Evolutionary conservation across 1,140 invertebrate species (phyloP).

Genomic region (Ditylenchus dipsaci): DNA sequence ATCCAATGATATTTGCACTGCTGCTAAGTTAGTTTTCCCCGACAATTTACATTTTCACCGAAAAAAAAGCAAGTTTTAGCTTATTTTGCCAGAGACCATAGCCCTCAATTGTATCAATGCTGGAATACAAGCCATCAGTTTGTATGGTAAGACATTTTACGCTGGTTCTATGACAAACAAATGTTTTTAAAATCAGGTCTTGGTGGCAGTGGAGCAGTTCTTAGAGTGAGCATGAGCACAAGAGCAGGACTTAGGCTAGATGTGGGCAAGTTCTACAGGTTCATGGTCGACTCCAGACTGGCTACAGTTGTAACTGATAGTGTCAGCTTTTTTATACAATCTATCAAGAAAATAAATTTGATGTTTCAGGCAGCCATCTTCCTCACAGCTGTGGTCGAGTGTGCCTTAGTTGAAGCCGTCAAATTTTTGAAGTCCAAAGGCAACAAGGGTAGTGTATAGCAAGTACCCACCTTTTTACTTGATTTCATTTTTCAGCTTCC

Average conservation of each 20-base stretch:
- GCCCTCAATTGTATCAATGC: background rate
- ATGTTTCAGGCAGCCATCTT: background rate
- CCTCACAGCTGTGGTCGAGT: background rate
- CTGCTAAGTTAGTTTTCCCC: background rate
- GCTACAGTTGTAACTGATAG: background rate
- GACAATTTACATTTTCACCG: background rate
- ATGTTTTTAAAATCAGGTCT: background rate
- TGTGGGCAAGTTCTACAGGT: background rate
- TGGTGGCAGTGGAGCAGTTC: background rate
- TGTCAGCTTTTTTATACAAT: background rate
- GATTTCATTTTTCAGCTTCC: background rate
- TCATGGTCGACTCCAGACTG: background rate
- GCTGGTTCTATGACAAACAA: too few relatives aligned
- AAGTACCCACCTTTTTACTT: background rate
- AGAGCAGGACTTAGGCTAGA: background rate
- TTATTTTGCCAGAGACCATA: background rate
- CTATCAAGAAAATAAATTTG: too few relatives aligned
- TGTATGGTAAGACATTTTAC: background rate
- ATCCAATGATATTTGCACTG: slow-evolving; percentile 6
- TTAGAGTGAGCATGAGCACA: background rate
- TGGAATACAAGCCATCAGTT: slow-evolving; percentile 7
- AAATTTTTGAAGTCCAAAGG: background rate
- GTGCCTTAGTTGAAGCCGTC: background rate
- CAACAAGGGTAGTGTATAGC: background rate
- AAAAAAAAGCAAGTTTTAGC: background rate